These are phyloP conservation scores for Drosophila punjabiensis DNA, from an alignment of 1,140 invertebrate species.

Conservation along the genomic window DNA sequence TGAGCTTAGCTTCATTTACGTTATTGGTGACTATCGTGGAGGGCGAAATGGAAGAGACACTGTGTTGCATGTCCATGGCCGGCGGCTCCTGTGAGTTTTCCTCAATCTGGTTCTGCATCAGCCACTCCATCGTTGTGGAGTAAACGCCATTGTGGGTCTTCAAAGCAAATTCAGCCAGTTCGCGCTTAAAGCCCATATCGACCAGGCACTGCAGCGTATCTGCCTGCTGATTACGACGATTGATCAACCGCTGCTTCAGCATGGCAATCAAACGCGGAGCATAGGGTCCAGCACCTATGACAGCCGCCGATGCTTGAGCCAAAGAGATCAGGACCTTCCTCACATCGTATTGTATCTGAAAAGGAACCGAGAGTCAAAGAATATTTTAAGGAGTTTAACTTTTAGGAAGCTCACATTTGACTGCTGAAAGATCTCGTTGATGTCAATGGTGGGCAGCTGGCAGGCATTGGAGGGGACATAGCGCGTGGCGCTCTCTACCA, in stretches of 20 bases:
- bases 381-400: neutral
- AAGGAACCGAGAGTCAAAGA: neutral
- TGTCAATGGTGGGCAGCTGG: slow-evolving; percentile 72
- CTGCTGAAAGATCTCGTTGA: slow-evolving; percentile 84
- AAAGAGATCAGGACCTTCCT: slow-evolving; percentile 82
- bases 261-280: slow-evolving; percentile 79
- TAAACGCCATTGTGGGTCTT: slow-evolving; percentile 77
- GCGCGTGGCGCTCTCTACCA: slow-evolving; percentile 73
- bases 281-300: slow-evolving; percentile 81
- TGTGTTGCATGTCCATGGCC: slow-evolving; percentile 64
- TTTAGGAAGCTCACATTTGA: slow-evolving; percentile 67
- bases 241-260: slow-evolving; percentile 81
- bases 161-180: slow-evolving; percentile 73
- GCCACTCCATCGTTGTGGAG: slow-evolving; percentile 77
- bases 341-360: slow-evolving; percentile 83
- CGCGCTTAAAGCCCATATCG: slow-evolving; percentile 81
- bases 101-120: slow-evolving; percentile 77
- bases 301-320: slow-evolving; percentile 77
- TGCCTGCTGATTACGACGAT: slow-evolving; percentile 73
- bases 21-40: slow-evolving; percentile 77
- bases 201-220: slow-evolving; percentile 81
- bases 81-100: slow-evolving; percentile 42
- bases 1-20: slow-evolving; percentile 32
- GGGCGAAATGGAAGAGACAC: slow-evolving; percentile 73
- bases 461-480: slow-evolving; percentile 46